These are phyloP conservation scores for Cheilosia pagana DNA, from an alignment of 2,888 invertebrate species.

Conservation along the genomic window DNA sequence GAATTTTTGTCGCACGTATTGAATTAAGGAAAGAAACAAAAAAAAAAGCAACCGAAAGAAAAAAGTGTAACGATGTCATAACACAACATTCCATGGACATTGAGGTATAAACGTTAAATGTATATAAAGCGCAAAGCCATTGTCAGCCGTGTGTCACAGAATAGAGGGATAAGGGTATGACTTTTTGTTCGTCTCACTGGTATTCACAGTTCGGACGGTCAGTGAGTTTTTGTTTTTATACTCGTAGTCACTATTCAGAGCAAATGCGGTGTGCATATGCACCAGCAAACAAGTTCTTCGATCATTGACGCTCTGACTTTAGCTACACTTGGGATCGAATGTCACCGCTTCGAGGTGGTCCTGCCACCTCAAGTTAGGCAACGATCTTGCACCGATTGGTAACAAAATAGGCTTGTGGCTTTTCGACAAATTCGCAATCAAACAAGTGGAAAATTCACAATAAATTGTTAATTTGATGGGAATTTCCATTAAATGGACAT, in stretches of 20 bases:
- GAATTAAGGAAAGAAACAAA: slow-evolving; percentile 49
- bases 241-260: slow-evolving; percentile 7
- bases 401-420: slow-evolving; percentile 76
- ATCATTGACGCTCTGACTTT: slow-evolving; percentile 67
- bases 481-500: slow-evolving; percentile 37
- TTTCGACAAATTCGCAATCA: slow-evolving; percentile 74
- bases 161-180: slow-evolving; percentile 2
- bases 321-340: slow-evolving; percentile 62
- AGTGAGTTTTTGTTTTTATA: too few relatives aligned
- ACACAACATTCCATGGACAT: slow-evolving; percentile 73
- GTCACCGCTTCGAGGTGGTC: slow-evolving; percentile 78
- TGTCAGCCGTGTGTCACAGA: slow-evolving; percentile 60
- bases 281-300: slow-evolving; percentile 71
- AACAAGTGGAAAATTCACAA: slow-evolving; percentile 75
- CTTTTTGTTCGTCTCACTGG: slow-evolving; percentile 6
- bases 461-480: slow-evolving; percentile 72
- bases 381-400: slow-evolving; percentile 77
- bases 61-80: slow-evolving; percentile 73
- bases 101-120: slow-evolving; percentile 73
- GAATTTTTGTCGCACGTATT: slow-evolving; percentile 75
- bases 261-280: slow-evolving; percentile 66
- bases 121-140: slow-evolving; percentile 67
- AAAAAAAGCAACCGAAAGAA: not conserved
- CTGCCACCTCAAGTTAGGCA: slow-evolving; percentile 79
- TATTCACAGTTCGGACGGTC: slow-evolving; percentile 6